Conservation (phyloP, 2,113 vertebrate species). For the Dipodomys stephensi region DNA sequence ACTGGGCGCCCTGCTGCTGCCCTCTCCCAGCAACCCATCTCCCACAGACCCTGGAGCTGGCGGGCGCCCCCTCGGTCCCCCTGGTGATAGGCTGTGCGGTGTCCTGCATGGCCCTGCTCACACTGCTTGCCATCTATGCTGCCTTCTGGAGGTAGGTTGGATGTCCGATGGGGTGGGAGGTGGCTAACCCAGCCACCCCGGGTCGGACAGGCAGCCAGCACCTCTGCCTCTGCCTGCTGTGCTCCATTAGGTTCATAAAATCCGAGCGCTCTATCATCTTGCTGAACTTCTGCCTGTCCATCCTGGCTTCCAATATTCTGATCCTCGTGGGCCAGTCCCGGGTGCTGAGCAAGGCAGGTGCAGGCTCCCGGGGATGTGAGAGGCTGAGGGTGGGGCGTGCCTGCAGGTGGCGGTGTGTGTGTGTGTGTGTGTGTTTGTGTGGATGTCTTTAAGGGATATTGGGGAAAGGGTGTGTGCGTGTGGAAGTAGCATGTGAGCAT, state of each 20-base stretch:
- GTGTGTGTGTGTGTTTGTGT: neutral
- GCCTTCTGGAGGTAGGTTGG: constrained; percentile 96
- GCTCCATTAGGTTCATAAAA: constrained; percentile 93
- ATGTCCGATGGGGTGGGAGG: neutral
- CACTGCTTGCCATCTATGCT: constrained; percentile 96
- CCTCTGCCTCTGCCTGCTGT: neutral
- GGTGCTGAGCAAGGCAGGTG: constrained; percentile 96
- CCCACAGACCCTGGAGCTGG: constrained; percentile 93
- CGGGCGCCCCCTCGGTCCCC: constrained; percentile 94
- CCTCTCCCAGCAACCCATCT: neutral
- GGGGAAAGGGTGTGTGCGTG: neutral
- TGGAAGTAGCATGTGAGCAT: neutral
- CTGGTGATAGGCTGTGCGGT: constrained; percentile 98
- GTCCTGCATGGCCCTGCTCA: constrained; percentile 96
- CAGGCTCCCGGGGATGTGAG: constrained; percentile 13
- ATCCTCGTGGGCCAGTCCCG: constrained; percentile 99
- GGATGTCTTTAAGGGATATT: neutral
- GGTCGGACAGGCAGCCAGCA: neutral
- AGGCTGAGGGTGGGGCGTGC: neutral
- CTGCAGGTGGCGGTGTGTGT: neutral
- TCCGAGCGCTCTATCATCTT: constrained; percentile 98
- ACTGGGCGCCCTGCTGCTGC: neutral
- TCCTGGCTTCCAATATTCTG: constrained; percentile 97
- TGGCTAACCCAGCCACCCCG: neutral
- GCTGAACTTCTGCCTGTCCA: constrained; percentile 98